Evolutionary conservation across 2,797 vertebrate species (phyloP).

Genomic region (Danio tinwini): DNA sequence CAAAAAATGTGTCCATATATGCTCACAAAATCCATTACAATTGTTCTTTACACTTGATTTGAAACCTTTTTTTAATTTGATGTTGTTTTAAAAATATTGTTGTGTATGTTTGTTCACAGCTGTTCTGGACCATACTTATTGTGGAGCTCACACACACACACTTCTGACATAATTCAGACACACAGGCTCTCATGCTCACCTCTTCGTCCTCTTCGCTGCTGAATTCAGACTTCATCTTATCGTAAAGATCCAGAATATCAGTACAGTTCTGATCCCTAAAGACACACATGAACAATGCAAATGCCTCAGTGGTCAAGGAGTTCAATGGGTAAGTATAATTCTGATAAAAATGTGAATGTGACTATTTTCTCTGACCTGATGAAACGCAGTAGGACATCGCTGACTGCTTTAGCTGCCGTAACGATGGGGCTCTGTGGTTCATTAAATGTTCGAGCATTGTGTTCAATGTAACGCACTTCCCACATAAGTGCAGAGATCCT

Average conservation of each 20-base stretch:
- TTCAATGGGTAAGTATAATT: neutral
- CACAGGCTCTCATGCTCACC: constrained; percentile 64
- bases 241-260: constrained; percentile 91
- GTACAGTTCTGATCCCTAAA: constrained; percentile 93
- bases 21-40: too few species aligned
- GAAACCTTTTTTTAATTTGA: too few species aligned
- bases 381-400: constrained; percentile 90
- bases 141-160: constrained; percentile 53
- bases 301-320: neutral
- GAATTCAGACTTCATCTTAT: constrained; percentile 87
- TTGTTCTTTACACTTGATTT: too few species aligned
- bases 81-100: too few species aligned
- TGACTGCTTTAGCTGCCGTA: constrained; percentile 93
- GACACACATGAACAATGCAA: neutral
- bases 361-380: constrained; percentile 84
- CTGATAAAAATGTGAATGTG: neutral
- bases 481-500: constrained; percentile 98
- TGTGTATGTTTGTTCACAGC: neutral
- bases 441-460: constrained; percentile 97
- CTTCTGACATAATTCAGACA: neutral
- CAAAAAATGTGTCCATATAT: too few species aligned
- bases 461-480: constrained; percentile 98
- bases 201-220: constrained; percentile 89
- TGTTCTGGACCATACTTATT: neutral
- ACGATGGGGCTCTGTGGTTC: constrained; percentile 97